Base-by-base conservation (phyloP, 1,140 invertebrate species). In the Sycophila sp. region DNA sequence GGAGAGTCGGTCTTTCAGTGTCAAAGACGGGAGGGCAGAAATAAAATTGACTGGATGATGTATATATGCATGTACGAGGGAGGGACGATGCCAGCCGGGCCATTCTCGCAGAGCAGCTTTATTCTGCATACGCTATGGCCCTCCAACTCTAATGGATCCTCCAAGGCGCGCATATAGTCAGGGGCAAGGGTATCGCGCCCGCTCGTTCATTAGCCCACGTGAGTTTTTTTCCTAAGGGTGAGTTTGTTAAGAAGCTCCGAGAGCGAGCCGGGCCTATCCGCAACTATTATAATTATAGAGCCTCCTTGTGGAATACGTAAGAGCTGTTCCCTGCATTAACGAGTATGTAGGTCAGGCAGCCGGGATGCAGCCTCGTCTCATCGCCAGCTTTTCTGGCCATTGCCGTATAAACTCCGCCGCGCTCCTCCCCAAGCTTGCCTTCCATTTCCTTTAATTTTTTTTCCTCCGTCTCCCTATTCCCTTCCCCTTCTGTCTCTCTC, bases 321-420 rank as follows among this genome's bases (percentile, higher is more conserved):
- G 17, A 55, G 38, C 26, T 53, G 22, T 17, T 69, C 36, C 42
- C 55, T 30, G 49, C 30, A 73, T 71, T 71, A 69, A 63, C 51
- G 72, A 45, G 32, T 69, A 76, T 75, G 30, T 76, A 69, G 72
- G 74, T 76, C 75, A 76, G 66, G 42, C 49, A 24, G 45, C 49
- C n/a, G n/a, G 13, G n/a, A 42, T 15, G 17, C 40, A 17, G 40
- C 49, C 69, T 66, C 32, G 32, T 28, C 60, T 74, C 75, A 74
- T 72, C 55, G 70, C 73, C 59, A 55, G 38, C 34, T 40, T 30
- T 26, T 30, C 5, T n/a, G 24, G 28, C 49, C 19, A 53, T 53
- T 53, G 15, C 13, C 49, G 36, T 73, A n/a, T n/a, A n/a, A n/a
- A n/a, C n/a, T n/a, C n/a, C n/a, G n/a, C n/a, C n/a, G n/a, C n/a